phyloP scores from a whole-genome alignment of 2,113 vertebrate species.

The Scomber scombrus region DNA sequence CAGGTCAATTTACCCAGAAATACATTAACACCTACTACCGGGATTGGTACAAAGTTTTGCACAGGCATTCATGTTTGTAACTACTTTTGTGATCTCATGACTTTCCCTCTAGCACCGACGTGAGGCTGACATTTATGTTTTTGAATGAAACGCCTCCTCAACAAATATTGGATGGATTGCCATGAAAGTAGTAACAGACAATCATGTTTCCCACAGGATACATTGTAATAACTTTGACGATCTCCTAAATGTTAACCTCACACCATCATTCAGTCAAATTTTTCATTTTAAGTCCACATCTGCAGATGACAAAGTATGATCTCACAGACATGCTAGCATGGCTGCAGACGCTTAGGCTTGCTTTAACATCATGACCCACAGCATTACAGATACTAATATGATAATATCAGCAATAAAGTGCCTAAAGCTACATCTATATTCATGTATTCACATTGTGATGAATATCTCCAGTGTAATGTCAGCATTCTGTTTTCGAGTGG shows the following conservation, averaged over 20 bases:
- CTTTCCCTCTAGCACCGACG: too few relatives aligned
- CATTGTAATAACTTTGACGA: not conserved
- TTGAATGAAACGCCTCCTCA: too few relatives aligned
- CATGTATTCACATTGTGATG: constrained; percentile 35
- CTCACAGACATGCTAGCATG: not conserved
- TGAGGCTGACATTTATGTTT: too few relatives aligned
- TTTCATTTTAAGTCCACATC: too few relatives aligned
- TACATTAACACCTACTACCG: not conserved
- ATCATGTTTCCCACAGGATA: too few relatives aligned
- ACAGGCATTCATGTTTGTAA: too few relatives aligned
- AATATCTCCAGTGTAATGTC: constrained; percentile 17
- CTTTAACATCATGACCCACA: not conserved
- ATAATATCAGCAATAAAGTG: not conserved
- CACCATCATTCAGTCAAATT: not conserved
- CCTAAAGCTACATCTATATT: constrained; percentile 24
- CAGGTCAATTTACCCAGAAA: not conserved
- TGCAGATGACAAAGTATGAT: too few relatives aligned
- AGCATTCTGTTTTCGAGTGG: constrained; percentile 7
- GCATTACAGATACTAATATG: not conserved
- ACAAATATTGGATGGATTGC: not conserved
- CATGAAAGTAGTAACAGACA: not conserved
- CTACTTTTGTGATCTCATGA: too few relatives aligned
- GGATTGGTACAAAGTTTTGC: too few relatives aligned
- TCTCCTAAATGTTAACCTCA: not conserved
- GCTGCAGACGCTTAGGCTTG: not conserved